phyloP scores from a whole-genome alignment of 2,797 vertebrate species.

The Botia almorhae region DNA sequence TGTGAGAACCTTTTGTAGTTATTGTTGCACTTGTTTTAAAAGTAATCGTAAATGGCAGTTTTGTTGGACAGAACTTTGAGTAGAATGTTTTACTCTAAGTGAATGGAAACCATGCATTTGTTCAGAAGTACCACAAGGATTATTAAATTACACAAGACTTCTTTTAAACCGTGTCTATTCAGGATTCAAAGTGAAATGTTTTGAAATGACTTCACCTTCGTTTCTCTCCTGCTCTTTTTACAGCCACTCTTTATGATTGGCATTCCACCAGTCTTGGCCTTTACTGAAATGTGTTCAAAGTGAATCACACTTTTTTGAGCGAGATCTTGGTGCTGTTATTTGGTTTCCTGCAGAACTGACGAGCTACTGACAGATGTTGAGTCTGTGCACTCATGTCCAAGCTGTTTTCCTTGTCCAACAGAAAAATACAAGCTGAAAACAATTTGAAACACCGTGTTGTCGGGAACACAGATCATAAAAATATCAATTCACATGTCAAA shows the following conservation, averaged over 20 bases:
- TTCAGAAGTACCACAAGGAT: conserved; percentile 11
- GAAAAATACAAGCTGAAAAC: conserved; percentile 57
- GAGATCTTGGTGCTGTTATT: conserved; percentile 21
- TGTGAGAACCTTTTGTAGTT: conserved; percentile 28
- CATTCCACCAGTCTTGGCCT: conserved; percentile 22
- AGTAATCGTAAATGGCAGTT: conserved; percentile 21
- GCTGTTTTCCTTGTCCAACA: conserved; percentile 54
- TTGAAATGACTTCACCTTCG: conserved; percentile 20
- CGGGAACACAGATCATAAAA: conserved; percentile 22
- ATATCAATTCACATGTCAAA: no score
- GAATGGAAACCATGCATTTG: conserved; percentile 12
- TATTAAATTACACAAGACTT: conserved; percentile 4
- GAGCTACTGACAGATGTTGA: conserved; percentile 27
- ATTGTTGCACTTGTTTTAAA: conserved; percentile 15
- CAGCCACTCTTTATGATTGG: conserved; percentile 43
- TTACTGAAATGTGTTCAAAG: conserved; percentile 3
- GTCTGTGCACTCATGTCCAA: conserved; percentile 46
- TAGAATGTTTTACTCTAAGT: background rate
- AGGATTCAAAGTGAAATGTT: background rate
- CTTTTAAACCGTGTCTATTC: conserved; percentile 29
- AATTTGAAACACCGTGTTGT: conserved; percentile 28
- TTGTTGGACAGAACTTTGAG: conserved; percentile 13
- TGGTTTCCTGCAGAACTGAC: conserved; percentile 19
- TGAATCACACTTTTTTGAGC: conserved; percentile 38
- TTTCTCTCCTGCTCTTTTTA: conserved; percentile 16